phyloP scores from a whole-genome alignment of 2,797 vertebrate species.

The Coracias cyanogaster region DNA sequence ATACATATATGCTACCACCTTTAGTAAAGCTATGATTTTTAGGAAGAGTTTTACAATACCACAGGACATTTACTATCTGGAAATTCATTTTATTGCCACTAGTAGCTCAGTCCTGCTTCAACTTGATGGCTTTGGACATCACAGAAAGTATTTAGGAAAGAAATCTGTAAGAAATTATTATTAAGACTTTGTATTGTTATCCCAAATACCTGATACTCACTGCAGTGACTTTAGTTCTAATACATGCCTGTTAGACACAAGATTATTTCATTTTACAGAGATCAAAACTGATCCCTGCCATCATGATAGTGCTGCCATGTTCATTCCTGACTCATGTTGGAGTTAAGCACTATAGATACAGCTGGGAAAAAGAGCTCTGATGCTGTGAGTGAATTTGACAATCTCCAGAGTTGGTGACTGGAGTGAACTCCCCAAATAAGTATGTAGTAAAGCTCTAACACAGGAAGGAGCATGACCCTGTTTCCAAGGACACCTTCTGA shows the following conservation, averaged over 20 bases:
- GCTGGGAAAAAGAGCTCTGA: neutral
- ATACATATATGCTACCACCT: neutral
- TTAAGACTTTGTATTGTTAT: neutral
- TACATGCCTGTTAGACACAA: neutral
- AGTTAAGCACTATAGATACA: neutral
- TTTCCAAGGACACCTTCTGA: neutral
- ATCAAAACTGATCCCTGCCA: neutral
- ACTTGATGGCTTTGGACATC: neutral
- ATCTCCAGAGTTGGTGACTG: neutral
- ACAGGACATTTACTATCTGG: neutral
- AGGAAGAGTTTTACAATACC: neutral
- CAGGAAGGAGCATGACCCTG: neutral
- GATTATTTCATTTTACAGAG: neutral
- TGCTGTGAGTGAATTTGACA: neutral
- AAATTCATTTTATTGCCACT: neutral
- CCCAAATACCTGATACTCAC: neutral
- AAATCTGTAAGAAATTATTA: neutral
- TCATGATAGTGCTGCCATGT: neutral
- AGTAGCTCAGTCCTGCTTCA: neutral
- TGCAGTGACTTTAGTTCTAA: neutral
- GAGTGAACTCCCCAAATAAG: neutral
- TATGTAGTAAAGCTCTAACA: neutral
- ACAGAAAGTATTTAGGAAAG: neutral
- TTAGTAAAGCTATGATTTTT: neutral
- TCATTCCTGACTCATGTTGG: neutral